Evolutionary conservation across 2,113 vertebrate genomes (phyloP).

Genomic region (Cephalophus harveyi): DNA sequence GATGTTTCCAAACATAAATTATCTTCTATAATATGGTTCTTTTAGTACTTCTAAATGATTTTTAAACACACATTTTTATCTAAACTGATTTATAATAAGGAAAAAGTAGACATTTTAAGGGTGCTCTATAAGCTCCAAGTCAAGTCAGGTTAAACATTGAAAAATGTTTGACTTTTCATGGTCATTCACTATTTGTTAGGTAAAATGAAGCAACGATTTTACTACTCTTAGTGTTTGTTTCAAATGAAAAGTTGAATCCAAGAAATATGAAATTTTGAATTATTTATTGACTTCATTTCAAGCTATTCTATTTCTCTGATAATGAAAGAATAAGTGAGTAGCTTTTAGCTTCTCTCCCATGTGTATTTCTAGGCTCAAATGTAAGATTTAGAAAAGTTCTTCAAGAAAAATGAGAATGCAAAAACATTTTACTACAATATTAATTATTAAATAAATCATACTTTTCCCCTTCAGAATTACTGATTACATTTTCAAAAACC

Average conservation of each 20-base stretch:
- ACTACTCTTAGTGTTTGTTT: not conserved
- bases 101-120: not conserved
- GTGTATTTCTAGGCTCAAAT: not conserved
- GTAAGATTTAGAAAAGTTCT: not conserved
- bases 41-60: not conserved
- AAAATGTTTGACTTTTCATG: not conserved
- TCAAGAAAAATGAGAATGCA: not conserved
- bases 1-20: not conserved
- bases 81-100: not conserved
- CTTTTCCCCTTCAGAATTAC: not conserved
- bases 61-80: not conserved
- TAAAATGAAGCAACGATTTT: not conserved
- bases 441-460: not conserved
- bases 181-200: not conserved
- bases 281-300: not conserved
- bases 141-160: not conserved
- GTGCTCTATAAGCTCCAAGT: not conserved
- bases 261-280: not conserved
- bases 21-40: not conserved
- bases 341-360: not conserved
- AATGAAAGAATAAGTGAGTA: not conserved
- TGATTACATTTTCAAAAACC: not conserved
- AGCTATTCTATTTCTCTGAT: not conserved
- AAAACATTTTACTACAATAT: not conserved
- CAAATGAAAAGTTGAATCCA: not conserved